Conservation (phyloP, 2,113 vertebrate species). For the Hippocampus comes region DNA sequence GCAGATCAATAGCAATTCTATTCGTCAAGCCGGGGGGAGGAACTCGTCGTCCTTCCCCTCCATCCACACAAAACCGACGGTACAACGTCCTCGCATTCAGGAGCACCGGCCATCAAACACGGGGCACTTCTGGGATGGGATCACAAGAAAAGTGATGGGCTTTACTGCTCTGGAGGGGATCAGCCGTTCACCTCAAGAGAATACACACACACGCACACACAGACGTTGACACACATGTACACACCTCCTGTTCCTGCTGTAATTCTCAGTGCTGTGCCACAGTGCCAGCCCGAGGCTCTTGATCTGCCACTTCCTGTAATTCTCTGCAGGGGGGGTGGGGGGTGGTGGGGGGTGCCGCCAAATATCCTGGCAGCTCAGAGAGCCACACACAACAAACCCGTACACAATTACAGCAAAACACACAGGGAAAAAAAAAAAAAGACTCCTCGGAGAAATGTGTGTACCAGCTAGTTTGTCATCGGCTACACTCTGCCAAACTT, state of each 20-base stretch:
- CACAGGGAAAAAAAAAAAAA: conserved; percentile 4
- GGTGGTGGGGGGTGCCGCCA: conserved; percentile 49
- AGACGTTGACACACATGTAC: neutral
- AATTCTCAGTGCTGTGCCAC: conserved; percentile 57
- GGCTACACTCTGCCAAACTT: conserved; percentile 9
- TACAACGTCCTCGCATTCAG: conserved; percentile 44
- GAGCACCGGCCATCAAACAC: conserved; percentile 43
- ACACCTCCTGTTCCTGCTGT: conserved; percentile 48
- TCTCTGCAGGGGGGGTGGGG: conserved; percentile 32
- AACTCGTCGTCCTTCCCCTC: conserved; percentile 16
- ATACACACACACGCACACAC: conserved; percentile 16
- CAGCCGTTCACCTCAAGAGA: conserved; percentile 37
- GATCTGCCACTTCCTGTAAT: conserved; percentile 72
- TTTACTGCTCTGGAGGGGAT: conserved; percentile 42
- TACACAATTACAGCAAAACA: conserved; percentile 23
- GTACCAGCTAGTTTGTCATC: conserved; percentile 10
- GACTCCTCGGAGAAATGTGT: conserved; percentile 5
- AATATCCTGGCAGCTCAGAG: conserved; percentile 44
- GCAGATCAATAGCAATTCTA: conserved; percentile 68
- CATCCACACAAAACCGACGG: conserved; percentile 39
- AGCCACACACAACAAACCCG: neutral
- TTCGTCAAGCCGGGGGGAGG: conserved; percentile 39
- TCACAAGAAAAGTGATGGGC: conserved; percentile 46
- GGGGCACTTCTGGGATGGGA: conserved; percentile 40
- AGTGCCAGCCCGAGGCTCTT: conserved; percentile 62